These are phyloP conservation scores for Hyperoplus immaculatus DNA, from an alignment of 2,797 vertebrate species.

Conservation along the genomic window DNA sequence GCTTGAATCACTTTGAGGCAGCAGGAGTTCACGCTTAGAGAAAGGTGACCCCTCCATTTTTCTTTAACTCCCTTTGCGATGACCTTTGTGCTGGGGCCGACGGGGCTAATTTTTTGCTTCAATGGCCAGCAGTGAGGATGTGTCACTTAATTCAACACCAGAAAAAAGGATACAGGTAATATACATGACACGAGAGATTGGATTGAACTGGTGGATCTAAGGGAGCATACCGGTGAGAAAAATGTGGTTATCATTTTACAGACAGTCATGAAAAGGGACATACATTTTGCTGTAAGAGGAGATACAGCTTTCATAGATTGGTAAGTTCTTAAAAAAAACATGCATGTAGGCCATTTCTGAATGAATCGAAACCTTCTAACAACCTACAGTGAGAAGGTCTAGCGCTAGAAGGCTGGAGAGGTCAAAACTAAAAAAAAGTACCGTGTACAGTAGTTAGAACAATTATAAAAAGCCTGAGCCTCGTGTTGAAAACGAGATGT, in stretches of 20 bases:
- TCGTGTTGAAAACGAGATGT: too few relatives aligned
- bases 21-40: constrained; percentile 77
- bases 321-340: background rate
- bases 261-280: constrained; percentile 20
- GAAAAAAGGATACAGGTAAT: constrained; percentile 83
- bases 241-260: constrained; percentile 25
- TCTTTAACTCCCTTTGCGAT: constrained; percentile 66
- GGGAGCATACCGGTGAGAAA: constrained; percentile 27
- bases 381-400: too few relatives aligned
- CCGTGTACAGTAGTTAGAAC: too few relatives aligned
- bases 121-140: constrained; percentile 87
- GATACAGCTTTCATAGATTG: background rate
- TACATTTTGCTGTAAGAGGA: background rate
- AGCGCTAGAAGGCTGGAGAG: too few relatives aligned
- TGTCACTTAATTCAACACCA: constrained; percentile 89
- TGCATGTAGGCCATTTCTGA: background rate
- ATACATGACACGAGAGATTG: constrained; percentile 73
- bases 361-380: background rate
- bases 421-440: too few relatives aligned
- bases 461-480: too few relatives aligned
- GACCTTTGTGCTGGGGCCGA: constrained; percentile 84
- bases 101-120: constrained; percentile 90
- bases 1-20: constrained; percentile 51
- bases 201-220: constrained; percentile 60
- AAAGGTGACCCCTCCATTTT: constrained; percentile 69